phyloP scores from a whole-genome alignment of 2,797 vertebrate genomes.

The Buphagus erythrorhynchus region DNA sequence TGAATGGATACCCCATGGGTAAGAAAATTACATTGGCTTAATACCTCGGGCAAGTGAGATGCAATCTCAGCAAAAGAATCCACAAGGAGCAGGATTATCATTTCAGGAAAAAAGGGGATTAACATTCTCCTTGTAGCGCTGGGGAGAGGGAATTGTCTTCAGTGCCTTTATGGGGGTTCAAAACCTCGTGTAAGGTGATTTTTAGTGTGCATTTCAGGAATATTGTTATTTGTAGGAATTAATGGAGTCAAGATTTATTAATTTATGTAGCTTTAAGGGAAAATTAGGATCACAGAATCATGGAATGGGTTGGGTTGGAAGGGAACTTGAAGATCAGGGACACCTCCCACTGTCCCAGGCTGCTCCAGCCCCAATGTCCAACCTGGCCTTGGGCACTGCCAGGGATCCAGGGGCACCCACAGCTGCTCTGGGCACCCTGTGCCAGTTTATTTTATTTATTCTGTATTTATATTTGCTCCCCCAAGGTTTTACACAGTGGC shows the following conservation, averaged over 20 bases:
- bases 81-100: background rate
- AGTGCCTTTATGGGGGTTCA: background rate
- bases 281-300: background rate
- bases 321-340: background rate
- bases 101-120: background rate
- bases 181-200: background rate
- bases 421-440: background rate
- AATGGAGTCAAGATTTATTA: background rate
- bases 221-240: background rate
- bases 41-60: constrained; percentile 27
- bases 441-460: background rate
- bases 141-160: background rate
- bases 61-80: constrained; percentile 41
- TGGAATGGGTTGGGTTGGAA: background rate
- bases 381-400: background rate
- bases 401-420: background rate
- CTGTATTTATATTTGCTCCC: background rate
- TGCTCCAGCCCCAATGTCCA: background rate
- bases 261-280: background rate
- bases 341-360: rapidly evolving
- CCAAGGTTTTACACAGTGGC: background rate
- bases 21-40: constrained; percentile 55
- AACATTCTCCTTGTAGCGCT: background rate
- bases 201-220: background rate
- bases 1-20: constrained; percentile 47